These are phyloP conservation scores for Xenopus laevis DNA, from an alignment of 2,113 vertebrate species.

Conservation along the genomic window DNA sequence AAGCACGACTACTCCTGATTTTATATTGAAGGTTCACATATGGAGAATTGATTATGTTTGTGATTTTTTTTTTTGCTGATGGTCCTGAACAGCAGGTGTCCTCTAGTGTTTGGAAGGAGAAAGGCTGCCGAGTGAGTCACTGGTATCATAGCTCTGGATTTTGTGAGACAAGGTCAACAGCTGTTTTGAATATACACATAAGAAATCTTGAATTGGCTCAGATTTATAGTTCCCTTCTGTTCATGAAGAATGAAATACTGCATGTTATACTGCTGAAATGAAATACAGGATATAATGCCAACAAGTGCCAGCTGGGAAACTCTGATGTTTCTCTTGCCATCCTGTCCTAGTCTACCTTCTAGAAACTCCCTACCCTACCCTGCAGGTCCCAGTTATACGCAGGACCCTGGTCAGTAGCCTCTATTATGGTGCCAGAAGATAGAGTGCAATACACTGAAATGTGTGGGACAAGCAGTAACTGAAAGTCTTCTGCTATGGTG, in stretches of 20 bases:
- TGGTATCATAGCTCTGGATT: background rate
- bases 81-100: background rate
- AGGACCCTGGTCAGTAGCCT: no score
- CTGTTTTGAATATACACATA: background rate
- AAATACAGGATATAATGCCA: no score
- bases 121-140: background rate
- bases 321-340: no score
- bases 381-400: no score
- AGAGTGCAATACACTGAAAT: no score
- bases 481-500: no score
- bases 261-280: no score
- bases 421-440: no score
- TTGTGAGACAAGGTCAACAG: slow-evolving; percentile 2
- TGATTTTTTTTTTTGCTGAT: background rate
- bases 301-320: no score
- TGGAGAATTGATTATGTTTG: background rate
- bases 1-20: background rate
- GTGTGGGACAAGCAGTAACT: no score
- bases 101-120: background rate
- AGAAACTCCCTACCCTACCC: no score
- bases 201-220: background rate
- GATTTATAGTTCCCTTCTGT: background rate
- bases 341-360: no score
- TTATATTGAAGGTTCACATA: background rate
- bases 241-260: background rate